A percentile compares a stretch with the other conserved stretches of the same genome.
phyloP scores from a whole-genome alignment of 2,888 invertebrate species.

The Hymenopus coronatus region DNA sequence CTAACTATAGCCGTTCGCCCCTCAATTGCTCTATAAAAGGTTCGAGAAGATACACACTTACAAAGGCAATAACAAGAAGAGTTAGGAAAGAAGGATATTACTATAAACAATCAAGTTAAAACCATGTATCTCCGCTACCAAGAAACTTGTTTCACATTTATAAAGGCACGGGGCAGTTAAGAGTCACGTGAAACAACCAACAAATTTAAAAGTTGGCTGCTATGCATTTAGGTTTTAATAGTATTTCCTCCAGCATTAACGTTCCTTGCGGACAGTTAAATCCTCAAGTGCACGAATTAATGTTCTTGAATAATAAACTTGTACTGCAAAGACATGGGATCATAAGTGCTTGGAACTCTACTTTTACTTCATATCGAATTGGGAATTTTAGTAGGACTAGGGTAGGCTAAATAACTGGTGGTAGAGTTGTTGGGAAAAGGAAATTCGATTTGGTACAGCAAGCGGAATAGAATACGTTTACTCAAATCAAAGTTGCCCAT shows the following conservation, averaged over 20 bases:
- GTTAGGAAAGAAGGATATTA: not conserved
- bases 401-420: no score
- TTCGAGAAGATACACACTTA: not conserved
- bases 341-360: no score
- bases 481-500: no score
- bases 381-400: no score
- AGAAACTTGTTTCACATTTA: not conserved
- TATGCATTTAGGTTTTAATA: not conserved
- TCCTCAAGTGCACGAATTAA: no score
- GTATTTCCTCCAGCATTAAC: not conserved
- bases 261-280: not conserved
- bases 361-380: no score
- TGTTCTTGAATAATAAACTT: no score
- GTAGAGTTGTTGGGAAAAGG: no score
- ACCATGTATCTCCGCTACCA: not conserved
- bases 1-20: not conserved
- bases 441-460: no score
- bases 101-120: slow-evolving; percentile 1
- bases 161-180: not conserved
- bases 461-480: no score
- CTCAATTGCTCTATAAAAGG: slow-evolving; percentile 17
- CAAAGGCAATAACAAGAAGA: not conserved
- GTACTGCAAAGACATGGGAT: no score
- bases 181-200: not conserved
- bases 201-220: not conserved